phyloP scores from a whole-genome alignment of 2,113 vertebrate genomes.

The Chiloscyllium plagiosum region DNA sequence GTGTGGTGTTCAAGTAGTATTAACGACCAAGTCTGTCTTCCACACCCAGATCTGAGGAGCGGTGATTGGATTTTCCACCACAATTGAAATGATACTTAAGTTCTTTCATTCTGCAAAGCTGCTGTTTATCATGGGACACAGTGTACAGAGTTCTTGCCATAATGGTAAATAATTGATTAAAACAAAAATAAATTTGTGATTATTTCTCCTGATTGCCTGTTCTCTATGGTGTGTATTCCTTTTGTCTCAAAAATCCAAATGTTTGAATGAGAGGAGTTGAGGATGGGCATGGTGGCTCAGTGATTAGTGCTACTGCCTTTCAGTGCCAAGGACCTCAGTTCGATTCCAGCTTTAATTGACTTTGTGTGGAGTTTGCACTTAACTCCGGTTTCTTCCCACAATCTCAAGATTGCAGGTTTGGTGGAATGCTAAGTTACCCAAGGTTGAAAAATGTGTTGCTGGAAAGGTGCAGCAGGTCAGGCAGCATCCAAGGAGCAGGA shows the following conservation, averaged over 20 bases:
- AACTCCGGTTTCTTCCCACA: too few relatives aligned
- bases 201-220: constrained; percentile 63
- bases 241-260: neutral
- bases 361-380: too few relatives aligned
- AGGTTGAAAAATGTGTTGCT: too few relatives aligned
- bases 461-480: too few relatives aligned
- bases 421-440: too few relatives aligned
- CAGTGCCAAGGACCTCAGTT: too few relatives aligned
- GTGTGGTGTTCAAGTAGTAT: constrained; percentile 64
- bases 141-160: constrained; percentile 72
- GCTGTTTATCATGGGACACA: constrained; percentile 66
- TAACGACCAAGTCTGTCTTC: constrained; percentile 64
- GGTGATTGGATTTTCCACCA: constrained; percentile 59
- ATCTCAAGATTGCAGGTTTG: too few relatives aligned
- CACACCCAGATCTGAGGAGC: constrained; percentile 55
- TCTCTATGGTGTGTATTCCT: neutral
- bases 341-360: too few relatives aligned
- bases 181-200: constrained; percentile 80
- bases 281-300: too few relatives aligned
- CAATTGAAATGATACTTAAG: constrained; percentile 51
- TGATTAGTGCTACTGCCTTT: too few relatives aligned
- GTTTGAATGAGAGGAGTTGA: neutral
- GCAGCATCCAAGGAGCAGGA: too few relatives aligned
- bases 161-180: constrained; percentile 72
- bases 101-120: constrained; percentile 60